These are phyloP conservation scores for Lagria hirta DNA, from an alignment of 2,888 invertebrate species.

Conservation along the genomic window DNA sequence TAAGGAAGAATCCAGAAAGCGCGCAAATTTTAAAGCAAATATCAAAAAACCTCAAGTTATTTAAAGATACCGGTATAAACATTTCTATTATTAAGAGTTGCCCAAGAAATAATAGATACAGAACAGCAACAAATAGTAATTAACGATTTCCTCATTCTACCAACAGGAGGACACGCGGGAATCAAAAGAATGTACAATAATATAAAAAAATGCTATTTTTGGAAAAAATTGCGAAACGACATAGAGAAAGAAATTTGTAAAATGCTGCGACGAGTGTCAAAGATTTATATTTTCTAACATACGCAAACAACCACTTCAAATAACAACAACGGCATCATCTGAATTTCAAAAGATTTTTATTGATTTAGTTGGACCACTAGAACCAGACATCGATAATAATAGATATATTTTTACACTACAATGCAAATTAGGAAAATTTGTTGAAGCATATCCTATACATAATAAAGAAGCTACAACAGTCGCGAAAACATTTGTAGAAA, in stretches of 20 bases:
- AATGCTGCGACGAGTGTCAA: too few relatives aligned
- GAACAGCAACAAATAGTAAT: slow-evolving; percentile 2
- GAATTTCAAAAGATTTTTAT: slow-evolving; percentile 25
- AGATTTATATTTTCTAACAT: too few relatives aligned
- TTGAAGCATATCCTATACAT: slow-evolving; percentile 20
- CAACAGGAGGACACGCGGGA: background rate
- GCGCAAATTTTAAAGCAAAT: background rate
- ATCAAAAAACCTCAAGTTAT: slow-evolving; percentile 2
- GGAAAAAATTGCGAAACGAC: too few relatives aligned
- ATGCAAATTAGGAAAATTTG: slow-evolving; percentile 20
- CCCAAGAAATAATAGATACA: too few relatives aligned
- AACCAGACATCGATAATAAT: slow-evolving; percentile 14
- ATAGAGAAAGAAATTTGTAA: too few relatives aligned
- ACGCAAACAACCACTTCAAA: slow-evolving; percentile 12
- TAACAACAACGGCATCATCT: slow-evolving; percentile 25
- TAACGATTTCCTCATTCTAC: slow-evolving; percentile 2
- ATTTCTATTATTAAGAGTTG: slow-evolving; percentile 4
- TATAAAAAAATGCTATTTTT: too few relatives aligned
- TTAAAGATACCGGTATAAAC: slow-evolving; percentile 4
- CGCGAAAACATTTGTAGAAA: slow-evolving; percentile 27
- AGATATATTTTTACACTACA: slow-evolving; percentile 12
- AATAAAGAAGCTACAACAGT: slow-evolving; percentile 26
- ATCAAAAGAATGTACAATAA: background rate
- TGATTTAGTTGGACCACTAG: slow-evolving; percentile 16
- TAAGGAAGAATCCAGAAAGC: slow-evolving; percentile 1